A percentile compares a stretch with the other conserved stretches of the same genome.
Evolutionary conservation across 2,888 invertebrate species (phyloP).

Genomic region (Eucriotettix oculatus): DNA sequence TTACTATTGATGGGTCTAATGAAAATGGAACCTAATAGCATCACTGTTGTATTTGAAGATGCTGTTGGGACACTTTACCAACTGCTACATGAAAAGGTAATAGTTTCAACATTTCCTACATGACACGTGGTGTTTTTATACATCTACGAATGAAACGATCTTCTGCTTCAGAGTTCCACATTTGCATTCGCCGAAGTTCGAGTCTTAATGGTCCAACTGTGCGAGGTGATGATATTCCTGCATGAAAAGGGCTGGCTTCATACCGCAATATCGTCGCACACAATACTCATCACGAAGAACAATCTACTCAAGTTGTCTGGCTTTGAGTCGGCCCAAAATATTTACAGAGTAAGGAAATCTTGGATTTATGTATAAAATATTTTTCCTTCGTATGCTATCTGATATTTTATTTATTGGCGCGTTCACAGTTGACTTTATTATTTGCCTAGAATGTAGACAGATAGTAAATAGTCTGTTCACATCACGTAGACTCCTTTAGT

Average conservation of each 20-base stretch:
- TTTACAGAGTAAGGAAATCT: background rate
- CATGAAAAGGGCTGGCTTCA: background rate
- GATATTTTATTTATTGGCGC: no score
- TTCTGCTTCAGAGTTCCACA: background rate
- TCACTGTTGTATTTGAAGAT: background rate
- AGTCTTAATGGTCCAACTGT: background rate
- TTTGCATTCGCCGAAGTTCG: background rate
- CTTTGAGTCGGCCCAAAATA: background rate
- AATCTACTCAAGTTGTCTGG: background rate
- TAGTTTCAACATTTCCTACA: no score
- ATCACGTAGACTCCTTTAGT: no score
- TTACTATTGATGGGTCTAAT: background rate
- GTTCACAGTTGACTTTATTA: no score
- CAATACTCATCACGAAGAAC: background rate
- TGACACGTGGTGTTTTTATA: background rate
- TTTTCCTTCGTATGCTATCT: background rate
- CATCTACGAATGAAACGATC: background rate
- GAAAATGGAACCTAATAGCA: background rate
- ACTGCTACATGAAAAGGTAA: background rate
- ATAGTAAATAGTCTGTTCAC: no score
- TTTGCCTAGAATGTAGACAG: no score
- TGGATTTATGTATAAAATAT: background rate
- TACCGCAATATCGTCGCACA: background rate
- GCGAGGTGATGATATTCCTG: background rate
- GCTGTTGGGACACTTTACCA: background rate